These are phyloP conservation scores for Hemichromis elongatus DNA, from an alignment of 2,113 vertebrate species.

Conservation along the genomic window DNA sequence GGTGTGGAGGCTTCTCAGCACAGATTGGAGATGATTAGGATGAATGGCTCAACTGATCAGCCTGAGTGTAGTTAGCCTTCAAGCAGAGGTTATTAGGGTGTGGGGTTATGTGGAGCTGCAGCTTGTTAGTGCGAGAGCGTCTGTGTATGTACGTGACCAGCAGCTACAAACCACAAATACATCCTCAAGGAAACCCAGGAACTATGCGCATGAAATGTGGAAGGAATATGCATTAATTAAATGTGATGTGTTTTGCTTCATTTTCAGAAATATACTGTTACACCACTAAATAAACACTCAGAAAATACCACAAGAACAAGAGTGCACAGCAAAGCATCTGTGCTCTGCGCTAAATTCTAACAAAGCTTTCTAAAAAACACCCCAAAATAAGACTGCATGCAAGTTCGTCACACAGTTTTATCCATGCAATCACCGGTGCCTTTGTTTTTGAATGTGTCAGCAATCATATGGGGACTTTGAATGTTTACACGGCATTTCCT, in stretches of 20 bases:
- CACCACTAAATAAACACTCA: background rate
- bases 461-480: background rate
- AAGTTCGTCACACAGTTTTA: background rate
- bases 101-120: background rate
- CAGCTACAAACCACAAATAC: background rate
- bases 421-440: background rate
- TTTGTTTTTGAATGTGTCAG: background rate
- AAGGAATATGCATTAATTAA: background rate
- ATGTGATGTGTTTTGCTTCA: background rate
- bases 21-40: slow-evolving; percentile 75
- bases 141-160: background rate
- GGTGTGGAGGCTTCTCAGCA: slow-evolving; percentile 44
- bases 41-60: slow-evolving; percentile 83
- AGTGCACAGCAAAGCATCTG: background rate
- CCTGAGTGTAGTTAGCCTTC: slow-evolving; percentile 70
- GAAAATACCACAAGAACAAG: background rate
- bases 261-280: background rate
- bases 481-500: background rate
- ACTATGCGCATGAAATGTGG: background rate
- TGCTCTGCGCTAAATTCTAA: background rate
- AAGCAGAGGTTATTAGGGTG: background rate
- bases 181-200: background rate
- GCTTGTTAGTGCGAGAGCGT: background rate
- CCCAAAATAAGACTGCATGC: background rate
- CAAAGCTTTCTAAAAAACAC: background rate